Conservation (phyloP, 2,797 vertebrate genomes). For the Staurois parvus region DNA sequence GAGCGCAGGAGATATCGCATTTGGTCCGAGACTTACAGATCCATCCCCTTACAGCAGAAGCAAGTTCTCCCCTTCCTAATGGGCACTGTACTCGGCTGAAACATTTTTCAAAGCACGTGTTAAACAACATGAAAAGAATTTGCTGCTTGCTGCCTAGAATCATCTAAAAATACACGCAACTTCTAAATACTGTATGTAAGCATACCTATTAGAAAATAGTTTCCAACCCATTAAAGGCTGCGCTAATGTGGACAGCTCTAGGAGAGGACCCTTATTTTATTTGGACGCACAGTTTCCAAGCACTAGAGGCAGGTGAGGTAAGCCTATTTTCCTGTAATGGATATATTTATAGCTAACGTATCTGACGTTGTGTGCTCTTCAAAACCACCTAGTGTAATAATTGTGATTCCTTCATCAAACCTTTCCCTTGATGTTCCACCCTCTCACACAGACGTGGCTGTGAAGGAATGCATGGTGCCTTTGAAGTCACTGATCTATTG, state of each 20-base stretch:
- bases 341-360: slow-evolving; percentile 55
- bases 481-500: slow-evolving; percentile 19
- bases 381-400: slow-evolving; percentile 61
- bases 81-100: not conserved
- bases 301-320: slow-evolving; percentile 46
- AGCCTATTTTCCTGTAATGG: slow-evolving; percentile 52
- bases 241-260: not conserved
- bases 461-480: slow-evolving; percentile 27
- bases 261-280: not conserved
- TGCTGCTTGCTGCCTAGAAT: not conserved
- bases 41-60: not conserved
- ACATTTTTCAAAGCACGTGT: not conserved
- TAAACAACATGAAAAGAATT: not conserved
- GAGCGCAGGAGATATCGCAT: too few species aligned
- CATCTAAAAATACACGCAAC: not conserved
- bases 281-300: slow-evolving; percentile 44
- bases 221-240: not conserved
- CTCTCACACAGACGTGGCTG: slow-evolving; percentile 36
- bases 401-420: slow-evolving; percentile 56
- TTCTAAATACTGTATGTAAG: slow-evolving; percentile 42
- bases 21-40: not conserved
- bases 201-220: slow-evolving; percentile 40
- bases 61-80: not conserved
- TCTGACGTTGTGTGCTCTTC: slow-evolving; percentile 50
- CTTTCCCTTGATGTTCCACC: slow-evolving; percentile 43